Conservation (phyloP, 2,888 invertebrate species). For the Xestia sexstrigata region DNA sequence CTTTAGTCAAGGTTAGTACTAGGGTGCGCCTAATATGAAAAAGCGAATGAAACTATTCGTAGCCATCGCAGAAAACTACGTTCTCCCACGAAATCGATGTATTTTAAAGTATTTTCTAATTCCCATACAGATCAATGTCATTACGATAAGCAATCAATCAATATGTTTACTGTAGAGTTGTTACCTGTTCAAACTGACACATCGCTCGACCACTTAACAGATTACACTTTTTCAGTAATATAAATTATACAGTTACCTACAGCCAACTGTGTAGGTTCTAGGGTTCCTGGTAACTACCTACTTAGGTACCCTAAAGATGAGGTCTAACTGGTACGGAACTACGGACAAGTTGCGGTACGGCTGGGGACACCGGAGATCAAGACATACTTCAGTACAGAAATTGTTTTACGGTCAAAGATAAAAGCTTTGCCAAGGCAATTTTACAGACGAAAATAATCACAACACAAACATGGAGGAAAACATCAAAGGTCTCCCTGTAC, state of each 20-base stretch:
- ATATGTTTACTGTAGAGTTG: constrained; percentile 44
- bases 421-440: background rate
- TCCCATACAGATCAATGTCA: background rate
- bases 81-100: background rate
- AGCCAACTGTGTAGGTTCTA: background rate
- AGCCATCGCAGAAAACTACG: background rate
- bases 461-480: background rate
- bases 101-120: constrained; percentile 21
- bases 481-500: background rate
- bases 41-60: background rate
- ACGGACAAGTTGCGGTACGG: too few species aligned
- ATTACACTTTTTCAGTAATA: constrained; percentile 10
- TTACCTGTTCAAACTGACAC: constrained; percentile 22
- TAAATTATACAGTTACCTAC: background rate
- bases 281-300: background rate
- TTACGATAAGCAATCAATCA: constrained; percentile 42
- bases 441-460: constrained; percentile 6
- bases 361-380: background rate
- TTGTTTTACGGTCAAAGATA: background rate
- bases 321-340: background rate
- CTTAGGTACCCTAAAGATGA: background rate
- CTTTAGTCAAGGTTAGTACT: background rate
- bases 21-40: too few species aligned
- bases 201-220: constrained; percentile 35
- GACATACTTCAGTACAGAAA: background rate